Evolutionary conservation across 23 tunicate species (phyloP).

Genomic region (Halocynthia roretzi): DNA sequence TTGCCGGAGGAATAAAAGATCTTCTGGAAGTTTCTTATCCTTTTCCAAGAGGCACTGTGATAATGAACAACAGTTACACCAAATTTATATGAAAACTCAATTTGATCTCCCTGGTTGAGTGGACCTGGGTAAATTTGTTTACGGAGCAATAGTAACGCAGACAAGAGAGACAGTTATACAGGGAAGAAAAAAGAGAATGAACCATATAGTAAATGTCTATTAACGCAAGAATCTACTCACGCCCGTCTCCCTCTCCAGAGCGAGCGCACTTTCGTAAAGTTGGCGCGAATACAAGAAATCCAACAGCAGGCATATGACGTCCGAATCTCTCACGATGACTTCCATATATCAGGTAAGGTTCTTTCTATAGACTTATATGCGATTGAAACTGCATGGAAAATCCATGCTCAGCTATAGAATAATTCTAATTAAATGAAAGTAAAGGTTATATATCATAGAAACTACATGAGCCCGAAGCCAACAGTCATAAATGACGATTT

Average conservation of each 20-base stretch:
- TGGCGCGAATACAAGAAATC: conserved; percentile 15
- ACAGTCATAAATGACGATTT: no score
- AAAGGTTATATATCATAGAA: no score
- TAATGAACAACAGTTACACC: no score
- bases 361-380: not conserved
- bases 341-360: conserved; percentile 9
- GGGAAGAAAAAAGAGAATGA: no score
- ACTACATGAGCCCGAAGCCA: no score
- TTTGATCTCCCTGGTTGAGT: no score
- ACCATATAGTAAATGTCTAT: no score
- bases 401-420: not conserved
- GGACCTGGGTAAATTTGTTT: no score
- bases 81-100: no score
- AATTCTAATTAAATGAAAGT: not conserved
- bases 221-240: not conserved
- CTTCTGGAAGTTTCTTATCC: conserved; percentile 13
- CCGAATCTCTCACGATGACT: not conserved
- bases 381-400: not conserved
- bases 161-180: no score
- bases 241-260: conserved; percentile 16
- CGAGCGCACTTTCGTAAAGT: conserved; percentile 12
- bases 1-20: not conserved
- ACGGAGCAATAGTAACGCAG: no score
- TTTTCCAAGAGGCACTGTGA: no score
- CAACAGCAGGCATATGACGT: conserved; percentile 4